Conservation (phyloP, 2,797 vertebrate genomes). For the Forpus xanthops region DNA sequence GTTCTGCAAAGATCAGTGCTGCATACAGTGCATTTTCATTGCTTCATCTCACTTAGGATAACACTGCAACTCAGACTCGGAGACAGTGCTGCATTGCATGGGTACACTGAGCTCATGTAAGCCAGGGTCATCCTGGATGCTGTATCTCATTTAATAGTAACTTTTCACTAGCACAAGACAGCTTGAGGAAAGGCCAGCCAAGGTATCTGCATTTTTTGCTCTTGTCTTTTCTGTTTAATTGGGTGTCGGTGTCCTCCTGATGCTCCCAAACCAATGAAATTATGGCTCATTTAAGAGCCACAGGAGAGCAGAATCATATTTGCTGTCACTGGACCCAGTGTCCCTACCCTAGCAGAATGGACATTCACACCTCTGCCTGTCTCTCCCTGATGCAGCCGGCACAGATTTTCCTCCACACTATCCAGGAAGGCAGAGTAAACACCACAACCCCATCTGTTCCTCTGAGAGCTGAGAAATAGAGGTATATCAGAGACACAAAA, state of each 20-base stretch:
- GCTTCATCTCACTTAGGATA: background rate
- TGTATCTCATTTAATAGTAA: background rate
- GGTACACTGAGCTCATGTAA: background rate
- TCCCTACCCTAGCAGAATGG: background rate
- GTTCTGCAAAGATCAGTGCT: background rate
- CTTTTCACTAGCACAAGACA: background rate
- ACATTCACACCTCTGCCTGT: background rate
- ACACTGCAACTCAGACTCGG: background rate
- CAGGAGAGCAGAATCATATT: background rate
- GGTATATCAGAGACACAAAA: background rate
- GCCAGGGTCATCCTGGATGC: background rate
- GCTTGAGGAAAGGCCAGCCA: background rate
- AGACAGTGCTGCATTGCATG: background rate
- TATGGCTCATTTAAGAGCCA: background rate
- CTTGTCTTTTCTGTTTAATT: background rate
- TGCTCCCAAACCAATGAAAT: background rate
- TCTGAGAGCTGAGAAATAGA: constrained; percentile 49
- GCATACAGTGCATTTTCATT: background rate
- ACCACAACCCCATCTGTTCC: constrained; percentile 49
- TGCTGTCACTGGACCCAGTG: background rate
- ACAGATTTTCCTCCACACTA: constrained; percentile 75
- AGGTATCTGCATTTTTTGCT: background rate
- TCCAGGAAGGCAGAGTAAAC: constrained; percentile 72
- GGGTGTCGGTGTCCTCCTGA: background rate
- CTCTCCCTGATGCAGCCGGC: constrained; percentile 53